Base-by-base conservation (phyloP, 2,113 vertebrate species). In the Psittacula cyanocephala region DNA sequence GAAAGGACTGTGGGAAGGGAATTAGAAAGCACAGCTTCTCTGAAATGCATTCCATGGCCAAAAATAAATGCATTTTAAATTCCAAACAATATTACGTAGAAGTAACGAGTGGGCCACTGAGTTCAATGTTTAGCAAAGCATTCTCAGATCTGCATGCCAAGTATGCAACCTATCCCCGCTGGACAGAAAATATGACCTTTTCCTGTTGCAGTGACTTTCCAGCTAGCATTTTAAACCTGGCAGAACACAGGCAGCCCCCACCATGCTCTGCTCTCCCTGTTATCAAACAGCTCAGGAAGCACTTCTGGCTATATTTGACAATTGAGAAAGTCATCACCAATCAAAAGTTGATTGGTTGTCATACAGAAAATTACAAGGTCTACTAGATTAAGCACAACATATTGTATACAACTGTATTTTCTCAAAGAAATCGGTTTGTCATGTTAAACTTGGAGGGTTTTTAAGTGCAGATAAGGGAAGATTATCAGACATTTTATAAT, bases 11-110 rank as follows among this genome's bases (percentile, higher is more conserved):
- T 53, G 53, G 91, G 69, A 93, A 25, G 29, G 67, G 96, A 95
- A 97, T 83, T 85, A 91, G 88, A 95, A 91, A 94, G 93, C 29
- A 71, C 2, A 25, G 20, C 16, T 84, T 79, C 63, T 68, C 74
- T 35, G 5, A 96, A 95, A 33, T 44, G 28, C 37, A 76, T 55
- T 88, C 69, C 53, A 60, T 78, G 77, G 50, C 37, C 78, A 85
- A 82, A 72, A 70, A 71, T 71, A 89, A 88, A 72, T 0, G 1
- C 29, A 91, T 27, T 46, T 71, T 87, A 22, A 69, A 74, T 49
- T 74, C 3, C 8, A 47, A 91, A 91, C 68, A 80, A 49, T 10
- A 59, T 10, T 41, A 9, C 25, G 18, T 17, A 65, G 20, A 50
- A 89, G 22, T 28, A 83, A n/a, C 27, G 11, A 37, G 43, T 52